Percentiles rank a stretch among this genome's conserved stretches.
These are phyloP conservation scores for Aratinga solstitialis DNA, from an alignment of 2,797 vertebrate species.

Conservation along the genomic window DNA sequence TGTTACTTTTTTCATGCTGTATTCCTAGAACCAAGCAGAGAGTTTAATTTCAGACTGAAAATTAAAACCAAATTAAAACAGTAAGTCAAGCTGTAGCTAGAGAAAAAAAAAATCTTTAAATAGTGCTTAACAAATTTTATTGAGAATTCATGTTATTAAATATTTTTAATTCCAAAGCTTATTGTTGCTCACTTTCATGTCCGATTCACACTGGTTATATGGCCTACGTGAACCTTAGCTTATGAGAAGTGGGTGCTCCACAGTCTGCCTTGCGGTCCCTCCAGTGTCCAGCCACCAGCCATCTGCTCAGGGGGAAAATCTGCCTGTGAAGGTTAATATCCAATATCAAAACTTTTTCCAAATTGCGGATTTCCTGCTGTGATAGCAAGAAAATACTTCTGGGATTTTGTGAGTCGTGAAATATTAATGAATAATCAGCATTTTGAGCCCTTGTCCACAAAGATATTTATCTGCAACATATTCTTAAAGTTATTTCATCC, in stretches of 20 bases:
- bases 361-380: background rate
- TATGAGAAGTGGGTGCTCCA: fast-evolving
- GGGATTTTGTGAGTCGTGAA: background rate
- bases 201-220: fast-evolving
- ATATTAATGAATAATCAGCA: background rate
- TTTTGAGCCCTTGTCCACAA: background rate
- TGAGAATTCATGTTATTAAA: background rate
- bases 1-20: background rate
- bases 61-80: background rate
- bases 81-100: background rate
- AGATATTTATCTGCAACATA: background rate
- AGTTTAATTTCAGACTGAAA: background rate
- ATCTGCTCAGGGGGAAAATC: background rate
- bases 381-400: background rate
- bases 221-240: fast-evolving
- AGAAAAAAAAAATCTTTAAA: background rate
- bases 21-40: background rate
- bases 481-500: background rate
- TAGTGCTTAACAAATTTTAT: background rate
- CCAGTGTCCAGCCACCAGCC: fast-evolving
- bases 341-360: background rate
- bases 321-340: background rate
- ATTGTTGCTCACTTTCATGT: background rate
- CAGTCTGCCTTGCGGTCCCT: background rate
- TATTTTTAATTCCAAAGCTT: background rate